These are phyloP conservation scores for Chromoteleia sp. DNA, from an alignment of 2,888 invertebrate genomes.

Conservation along the genomic window DNA sequence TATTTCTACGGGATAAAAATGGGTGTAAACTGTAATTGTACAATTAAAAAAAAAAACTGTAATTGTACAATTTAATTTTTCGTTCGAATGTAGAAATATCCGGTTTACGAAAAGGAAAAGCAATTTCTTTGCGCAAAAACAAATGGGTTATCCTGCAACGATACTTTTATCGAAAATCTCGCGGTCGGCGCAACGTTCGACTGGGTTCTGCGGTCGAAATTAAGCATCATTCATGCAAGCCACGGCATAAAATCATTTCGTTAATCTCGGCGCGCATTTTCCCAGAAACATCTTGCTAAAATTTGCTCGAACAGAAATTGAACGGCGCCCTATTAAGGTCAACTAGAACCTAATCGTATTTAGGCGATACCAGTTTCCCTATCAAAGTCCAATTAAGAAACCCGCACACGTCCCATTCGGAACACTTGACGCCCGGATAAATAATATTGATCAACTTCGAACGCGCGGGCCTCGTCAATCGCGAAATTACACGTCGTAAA, in stretches of 20 bases:
- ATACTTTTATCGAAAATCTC: neutral
- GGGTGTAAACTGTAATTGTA: too few relatives aligned
- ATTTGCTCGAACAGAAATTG: slow-evolving; percentile 11
- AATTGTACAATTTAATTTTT: neutral
- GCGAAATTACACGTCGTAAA: slow-evolving; percentile 26
- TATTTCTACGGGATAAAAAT: too few relatives aligned
- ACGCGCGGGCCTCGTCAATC: neutral
- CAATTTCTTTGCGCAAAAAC: slow-evolving; percentile 1
- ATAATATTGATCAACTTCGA: slow-evolving; percentile 14
- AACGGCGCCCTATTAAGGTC: slow-evolving; percentile 24
- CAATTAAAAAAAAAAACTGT: too few relatives aligned
- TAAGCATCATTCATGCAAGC: slow-evolving; percentile 18
- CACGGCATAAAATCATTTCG: slow-evolving; percentile 14
- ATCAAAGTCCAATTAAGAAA: slow-evolving; percentile 22
- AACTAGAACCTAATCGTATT: slow-evolving; percentile 22
- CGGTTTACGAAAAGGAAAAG: neutral
- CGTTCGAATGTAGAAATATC: neutral
- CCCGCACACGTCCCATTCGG: neutral
- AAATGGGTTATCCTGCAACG: slow-evolving; percentile 2
- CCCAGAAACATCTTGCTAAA: slow-evolving; percentile 13
- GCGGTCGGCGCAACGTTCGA: slow-evolving; percentile 6
- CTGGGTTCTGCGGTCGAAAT: slow-evolving; percentile 16
- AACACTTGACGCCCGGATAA: neutral
- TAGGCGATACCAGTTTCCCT: slow-evolving; percentile 11
- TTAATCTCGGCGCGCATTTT: slow-evolving; percentile 8